Percentiles rank a stretch among this genome's conserved stretches.
These are phyloP conservation scores for Ips typographus DNA, from an alignment of 1,140 invertebrate species.

Conservation along the genomic window DNA sequence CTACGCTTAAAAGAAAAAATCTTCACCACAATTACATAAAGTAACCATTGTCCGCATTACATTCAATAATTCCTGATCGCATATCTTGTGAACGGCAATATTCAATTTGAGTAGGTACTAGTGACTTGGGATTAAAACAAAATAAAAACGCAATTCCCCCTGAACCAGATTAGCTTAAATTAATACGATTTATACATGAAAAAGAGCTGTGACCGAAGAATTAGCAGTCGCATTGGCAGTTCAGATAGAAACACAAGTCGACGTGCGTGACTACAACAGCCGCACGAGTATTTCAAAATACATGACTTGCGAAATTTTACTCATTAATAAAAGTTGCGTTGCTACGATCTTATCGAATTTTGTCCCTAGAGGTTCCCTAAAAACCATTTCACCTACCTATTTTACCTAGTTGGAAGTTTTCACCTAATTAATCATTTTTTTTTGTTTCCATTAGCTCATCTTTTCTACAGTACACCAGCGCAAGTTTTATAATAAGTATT, in stretches of 20 bases:
- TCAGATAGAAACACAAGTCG: slow-evolving; percentile 14
- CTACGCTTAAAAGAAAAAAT: no score
- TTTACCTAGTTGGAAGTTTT: slow-evolving; percentile 15
- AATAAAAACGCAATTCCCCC: no score
- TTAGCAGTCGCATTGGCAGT: slow-evolving; percentile 21
- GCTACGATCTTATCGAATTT: slow-evolving; percentile 21
- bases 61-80: no score
- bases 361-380: slow-evolving; percentile 19
- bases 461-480: no score
- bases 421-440: slow-evolving; percentile 21
- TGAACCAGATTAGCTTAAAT: no score
- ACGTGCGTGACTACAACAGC: slow-evolving; percentile 21
- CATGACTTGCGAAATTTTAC: slow-evolving; percentile 29
- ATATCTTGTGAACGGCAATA: no score
- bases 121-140: no score
- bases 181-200: neutral
- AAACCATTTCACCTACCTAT: slow-evolving; percentile 16
- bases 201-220: slow-evolving; percentile 17
- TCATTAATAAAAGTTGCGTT: slow-evolving; percentile 29
- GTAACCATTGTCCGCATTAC: no score
- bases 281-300: slow-evolving; percentile 27
- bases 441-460: neutral
- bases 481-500: no score
- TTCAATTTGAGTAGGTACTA: no score
- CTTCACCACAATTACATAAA: no score